phyloP scores from a whole-genome alignment of 2,113 vertebrate species.

The Cyprichromis sp. region DNA sequence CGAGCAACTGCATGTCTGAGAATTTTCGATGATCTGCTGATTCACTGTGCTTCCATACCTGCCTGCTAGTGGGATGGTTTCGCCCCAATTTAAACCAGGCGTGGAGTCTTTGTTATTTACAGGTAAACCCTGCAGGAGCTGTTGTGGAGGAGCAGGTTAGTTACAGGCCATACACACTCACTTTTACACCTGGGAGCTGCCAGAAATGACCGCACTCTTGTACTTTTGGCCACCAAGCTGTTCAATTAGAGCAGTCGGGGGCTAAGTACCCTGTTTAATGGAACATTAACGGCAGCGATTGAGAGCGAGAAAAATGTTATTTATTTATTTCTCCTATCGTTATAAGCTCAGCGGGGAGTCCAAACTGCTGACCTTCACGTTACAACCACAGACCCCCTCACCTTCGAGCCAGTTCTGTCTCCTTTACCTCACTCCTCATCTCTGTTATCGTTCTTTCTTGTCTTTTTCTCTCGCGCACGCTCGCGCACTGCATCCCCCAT shows the following conservation, averaged over 20 bases:
- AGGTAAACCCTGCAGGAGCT: neutral
- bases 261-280: slow-evolving; percentile 37
- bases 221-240: slow-evolving; percentile 3
- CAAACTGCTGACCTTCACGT: slow-evolving; percentile 19
- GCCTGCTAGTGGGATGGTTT: neutral
- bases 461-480: neutral
- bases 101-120: neutral
- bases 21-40: neutral
- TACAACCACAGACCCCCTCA: neutral
- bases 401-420: neutral
- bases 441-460: neutral
- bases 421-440: neutral
- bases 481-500: neutral
- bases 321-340: slow-evolving; percentile 34
- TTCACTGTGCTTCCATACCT: neutral
- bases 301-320: neutral
- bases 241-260: slow-evolving; percentile 41
- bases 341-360: neutral
- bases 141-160: neutral
- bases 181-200: slow-evolving; percentile 9
- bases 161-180: neutral
- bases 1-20: neutral
- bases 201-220: slow-evolving; percentile 4
- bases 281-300: neutral
- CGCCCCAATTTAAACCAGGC: neutral